A percentile compares a stretch with the other conserved stretches of the same genome.
These are phyloP conservation scores for Rhinopithecus roxellana DNA, from an alignment of 2,113 vertebrate genomes.

Conservation along the genomic window DNA sequence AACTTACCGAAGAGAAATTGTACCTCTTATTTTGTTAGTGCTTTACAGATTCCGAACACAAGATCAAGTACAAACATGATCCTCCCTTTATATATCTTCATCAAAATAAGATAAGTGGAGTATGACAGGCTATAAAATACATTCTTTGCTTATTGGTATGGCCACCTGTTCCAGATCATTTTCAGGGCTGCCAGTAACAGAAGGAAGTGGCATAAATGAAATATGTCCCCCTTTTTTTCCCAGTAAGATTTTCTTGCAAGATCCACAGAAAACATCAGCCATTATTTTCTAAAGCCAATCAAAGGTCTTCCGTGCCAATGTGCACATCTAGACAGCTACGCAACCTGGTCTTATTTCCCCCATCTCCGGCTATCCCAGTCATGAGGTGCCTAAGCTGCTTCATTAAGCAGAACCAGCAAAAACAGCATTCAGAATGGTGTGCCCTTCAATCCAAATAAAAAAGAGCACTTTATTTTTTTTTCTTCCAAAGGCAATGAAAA, in stretches of 20 bases:
- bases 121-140: slow-evolving; percentile 5
- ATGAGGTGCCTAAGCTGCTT: neutral
- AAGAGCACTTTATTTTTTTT: slow-evolving; percentile 17
- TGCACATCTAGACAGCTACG: neutral
- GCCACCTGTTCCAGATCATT: slow-evolving; percentile 69
- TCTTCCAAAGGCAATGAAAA: slow-evolving; percentile 63
- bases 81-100: slow-evolving; percentile 39
- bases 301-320: slow-evolving; percentile 48
- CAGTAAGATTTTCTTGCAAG: slow-evolving; percentile 56
- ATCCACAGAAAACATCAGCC: slow-evolving; percentile 51
- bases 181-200: slow-evolving; percentile 53
- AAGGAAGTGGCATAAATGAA: slow-evolving; percentile 68
- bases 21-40: slow-evolving; percentile 58
- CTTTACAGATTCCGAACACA: slow-evolving; percentile 55
- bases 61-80: slow-evolving; percentile 45
- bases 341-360: slow-evolving; percentile 11
- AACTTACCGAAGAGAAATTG: slow-evolving; percentile 45
- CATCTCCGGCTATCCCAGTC: neutral
- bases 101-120: slow-evolving; percentile 52
- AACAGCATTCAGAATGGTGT: slow-evolving; percentile 28
- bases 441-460: slow-evolving; percentile 62
- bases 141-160: slow-evolving; percentile 54
- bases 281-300: slow-evolving; percentile 58
- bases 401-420: slow-evolving; percentile 68
- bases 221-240: slow-evolving; percentile 39